These are phyloP conservation scores for Mobula hypostoma DNA, from an alignment of 2,113 vertebrate species.

Conservation along the genomic window DNA sequence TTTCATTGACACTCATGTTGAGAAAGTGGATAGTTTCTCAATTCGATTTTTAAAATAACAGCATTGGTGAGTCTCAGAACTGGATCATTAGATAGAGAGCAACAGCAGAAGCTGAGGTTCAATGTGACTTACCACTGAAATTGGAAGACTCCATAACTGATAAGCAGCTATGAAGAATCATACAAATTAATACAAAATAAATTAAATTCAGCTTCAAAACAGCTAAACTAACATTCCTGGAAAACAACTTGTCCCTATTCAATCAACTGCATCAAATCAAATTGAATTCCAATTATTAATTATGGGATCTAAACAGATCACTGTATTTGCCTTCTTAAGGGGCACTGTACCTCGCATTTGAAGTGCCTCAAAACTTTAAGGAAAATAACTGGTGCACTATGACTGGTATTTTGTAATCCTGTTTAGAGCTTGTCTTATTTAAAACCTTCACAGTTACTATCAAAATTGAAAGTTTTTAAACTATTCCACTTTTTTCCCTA, in stretches of 20 bases:
- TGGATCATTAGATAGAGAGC: not conserved
- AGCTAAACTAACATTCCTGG: not conserved
- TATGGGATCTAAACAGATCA: not conserved
- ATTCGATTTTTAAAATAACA: not conserved
- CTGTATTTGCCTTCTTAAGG: not conserved
- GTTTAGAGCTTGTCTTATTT: not conserved
- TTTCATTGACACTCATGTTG: not conserved
- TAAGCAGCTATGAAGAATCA: not conserved
- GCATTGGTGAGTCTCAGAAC: not conserved
- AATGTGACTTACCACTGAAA: not conserved
- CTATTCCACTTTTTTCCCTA: too few species aligned
- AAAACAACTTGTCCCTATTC: not conserved
- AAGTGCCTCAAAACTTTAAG: not conserved
- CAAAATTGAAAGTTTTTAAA: not conserved
- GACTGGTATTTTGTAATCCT: not conserved
- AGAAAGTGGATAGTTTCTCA: not conserved
- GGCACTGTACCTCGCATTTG: not conserved
- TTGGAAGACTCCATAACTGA: not conserved
- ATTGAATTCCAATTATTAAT: not conserved
- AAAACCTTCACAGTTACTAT: not conserved
- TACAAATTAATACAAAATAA: not conserved
- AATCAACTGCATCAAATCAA: not conserved
- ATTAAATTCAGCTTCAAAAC: not conserved
- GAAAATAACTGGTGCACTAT: not conserved
- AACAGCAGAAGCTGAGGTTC: not conserved